Evolutionary conservation across 1,140 invertebrate species (phyloP), one percentile per base, ranked within the genome.

Genomic region (Prorops nasuta): DNA sequence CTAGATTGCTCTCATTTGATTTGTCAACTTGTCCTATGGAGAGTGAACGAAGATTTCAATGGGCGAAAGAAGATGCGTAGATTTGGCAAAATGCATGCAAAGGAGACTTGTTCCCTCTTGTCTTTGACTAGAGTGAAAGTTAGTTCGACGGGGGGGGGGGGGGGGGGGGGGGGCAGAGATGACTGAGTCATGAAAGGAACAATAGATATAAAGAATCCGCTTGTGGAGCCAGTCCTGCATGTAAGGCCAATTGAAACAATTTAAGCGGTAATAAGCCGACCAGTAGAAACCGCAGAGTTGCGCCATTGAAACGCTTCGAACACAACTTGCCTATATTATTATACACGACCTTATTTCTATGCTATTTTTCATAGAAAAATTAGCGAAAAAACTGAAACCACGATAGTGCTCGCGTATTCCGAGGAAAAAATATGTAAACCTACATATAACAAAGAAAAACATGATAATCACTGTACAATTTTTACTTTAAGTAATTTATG

Each of bases 181-280:
- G 51, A 35, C 34, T 50, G 51, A 50, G 34, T 50, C 51, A 44
- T 17, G 36, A 20, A 34, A 22, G 46, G 47, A 50, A 54, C 51
- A 54, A 54, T 54, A 45, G 51, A 3, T 1, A 28, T 18, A 19
- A 50, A 41, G 51, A 54, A 50, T 54, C 49, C 38, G 47, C 36
- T n/a, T 44, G 51, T 49, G 48, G 51, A 54, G 51, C 14, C 34
- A 28, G 51, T 44, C 51, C 51, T 47, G 47, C 51, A 54, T 54
- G 51, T 54, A 54, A 54, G 51, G 48, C 51, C 51, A 54, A 54
- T 54, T 54, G 51, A 54, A 54, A 44, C 51, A 54, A 49, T 54
- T 54, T 54, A 22, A 54, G 51, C 47, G 44, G 31, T 50, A 50
- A 54, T 50, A 50, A 53, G 46, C 37, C 15, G 39, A 20, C 22